These are phyloP conservation scores for Pediacus dermestoides DNA, from an alignment of 2,888 invertebrate genomes.

Conservation along the genomic window DNA sequence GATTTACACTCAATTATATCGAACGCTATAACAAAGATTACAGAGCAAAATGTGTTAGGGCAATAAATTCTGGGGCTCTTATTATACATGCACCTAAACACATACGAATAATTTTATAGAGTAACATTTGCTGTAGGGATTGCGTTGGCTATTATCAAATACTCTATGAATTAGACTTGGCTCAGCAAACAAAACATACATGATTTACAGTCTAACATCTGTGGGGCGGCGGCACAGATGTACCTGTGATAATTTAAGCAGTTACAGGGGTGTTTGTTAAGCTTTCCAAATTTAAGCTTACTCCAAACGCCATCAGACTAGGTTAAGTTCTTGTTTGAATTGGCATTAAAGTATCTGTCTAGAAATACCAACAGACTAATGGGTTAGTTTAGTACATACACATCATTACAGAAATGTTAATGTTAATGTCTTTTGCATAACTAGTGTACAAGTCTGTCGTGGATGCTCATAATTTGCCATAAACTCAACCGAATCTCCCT, in stretches of 20 bases:
- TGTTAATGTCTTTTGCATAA: constrained; percentile 13
- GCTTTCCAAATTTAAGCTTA: constrained; percentile 22
- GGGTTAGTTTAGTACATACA: constrained; percentile 12
- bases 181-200: constrained; percentile 18
- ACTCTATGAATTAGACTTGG: constrained; percentile 1
- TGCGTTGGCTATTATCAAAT: no score
- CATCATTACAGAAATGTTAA: constrained; percentile 15
- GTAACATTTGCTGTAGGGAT: no score
- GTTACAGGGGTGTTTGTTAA: constrained; percentile 23
- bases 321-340: constrained; percentile 24
- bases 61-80: no score
- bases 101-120: no score
- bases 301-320: constrained; percentile 19
- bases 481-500: no score
- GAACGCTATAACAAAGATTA: no score
- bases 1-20: no score
- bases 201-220: constrained; percentile 28
- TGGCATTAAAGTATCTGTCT: constrained; percentile 20
- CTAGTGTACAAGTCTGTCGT: no score
- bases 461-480: no score
- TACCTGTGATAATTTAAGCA: constrained; percentile 29
- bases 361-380: constrained; percentile 13
- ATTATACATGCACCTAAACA: no score
- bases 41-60: background rate
- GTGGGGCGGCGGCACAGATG: constrained; percentile 25